Percentiles rank a stretch among this genome's conserved stretches.
Conservation (phyloP, 2,888 invertebrate species). For the Neelides folsomi region DNA sequence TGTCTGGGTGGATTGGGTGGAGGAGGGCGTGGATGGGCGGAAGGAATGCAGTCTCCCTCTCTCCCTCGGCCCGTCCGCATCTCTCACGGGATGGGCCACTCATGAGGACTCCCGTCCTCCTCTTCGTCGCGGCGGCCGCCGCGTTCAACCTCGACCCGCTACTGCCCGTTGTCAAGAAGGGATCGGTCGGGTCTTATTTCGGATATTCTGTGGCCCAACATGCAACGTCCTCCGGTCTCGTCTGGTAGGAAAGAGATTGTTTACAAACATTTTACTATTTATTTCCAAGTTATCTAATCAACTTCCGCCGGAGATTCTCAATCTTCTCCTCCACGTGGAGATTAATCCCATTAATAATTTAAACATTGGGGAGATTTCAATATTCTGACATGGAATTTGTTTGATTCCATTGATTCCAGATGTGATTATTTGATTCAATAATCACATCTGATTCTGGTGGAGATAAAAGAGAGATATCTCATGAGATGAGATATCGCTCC, state of each 20-base stretch:
- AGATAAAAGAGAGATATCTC: too few relatives aligned
- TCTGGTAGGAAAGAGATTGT: conserved; percentile 22
- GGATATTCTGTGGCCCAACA: conserved; percentile 77
- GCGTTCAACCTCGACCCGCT: conserved; percentile 63
- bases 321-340: too few relatives aligned
- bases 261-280: neutral
- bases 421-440: too few relatives aligned
- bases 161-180: conserved; percentile 56
- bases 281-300: too few relatives aligned
- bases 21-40: neutral
- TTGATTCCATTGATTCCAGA: too few relatives aligned
- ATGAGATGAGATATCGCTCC: too few relatives aligned
- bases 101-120: conserved; percentile 2
- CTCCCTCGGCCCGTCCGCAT: conserved; percentile 1
- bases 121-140: conserved; percentile 5
- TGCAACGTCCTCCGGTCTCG: conserved; percentile 36
- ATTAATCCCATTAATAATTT: too few relatives aligned
- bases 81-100: neutral
- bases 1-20: too few relatives aligned
- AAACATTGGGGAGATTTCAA: too few relatives aligned
- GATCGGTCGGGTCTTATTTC: conserved; percentile 60
- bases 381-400: too few relatives aligned
- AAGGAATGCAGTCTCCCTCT: neutral
- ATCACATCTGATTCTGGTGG: too few relatives aligned
- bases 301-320: too few relatives aligned